Evolutionary conservation across 2,113 vertebrate genomes (phyloP), one percentile per base, ranked within the genome.

Genomic region (Oncorhynchus masou): DNA sequence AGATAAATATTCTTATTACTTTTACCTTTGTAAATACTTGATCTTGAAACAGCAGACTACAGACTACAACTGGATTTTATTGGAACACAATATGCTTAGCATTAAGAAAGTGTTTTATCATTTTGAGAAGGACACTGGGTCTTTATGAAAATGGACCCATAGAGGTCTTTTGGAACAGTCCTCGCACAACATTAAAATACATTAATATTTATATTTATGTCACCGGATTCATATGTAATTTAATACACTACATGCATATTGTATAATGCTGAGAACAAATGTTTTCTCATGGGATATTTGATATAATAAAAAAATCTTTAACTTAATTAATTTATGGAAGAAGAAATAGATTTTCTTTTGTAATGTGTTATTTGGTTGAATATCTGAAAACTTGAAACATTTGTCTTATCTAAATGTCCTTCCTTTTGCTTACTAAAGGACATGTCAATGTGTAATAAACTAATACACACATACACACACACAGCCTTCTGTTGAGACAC

Each of bases 31-130:
- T 91, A 94, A 94, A 92, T 90, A 91, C 85, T 90, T 91, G 85
- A 91, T 89, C 90, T 89, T 86, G 81, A 82, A 87, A 80, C 83
- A 84, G 87, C 79, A 59, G 74, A 79, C 88, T 90, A 82, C 79
- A 59, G 74, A 78, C 88, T 91, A 83, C 90, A 92, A 91, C 81
- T 71, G 80, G 88, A 90, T 91, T 91, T 92, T 86, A 88, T 87
- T 87, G 89, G 87, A 91, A 90, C 88, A 93, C 90, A 93, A 93
- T 94, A 93, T 93, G 90, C 86, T 91, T 90, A 92, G 79, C 76
- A 93, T 93, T 92, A 93, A 83, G 85, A 68, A 84, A 81, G 86
- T 90, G 85, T 88, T 94, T 92, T 79, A 93, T 93, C 92, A 93
- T 91, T 81, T 75, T 80, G 84, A 88, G 83, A 90, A 88, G 89